phyloP scores from a whole-genome alignment of 2,797 vertebrate species.

The Scomberomorus guttatus region DNA sequence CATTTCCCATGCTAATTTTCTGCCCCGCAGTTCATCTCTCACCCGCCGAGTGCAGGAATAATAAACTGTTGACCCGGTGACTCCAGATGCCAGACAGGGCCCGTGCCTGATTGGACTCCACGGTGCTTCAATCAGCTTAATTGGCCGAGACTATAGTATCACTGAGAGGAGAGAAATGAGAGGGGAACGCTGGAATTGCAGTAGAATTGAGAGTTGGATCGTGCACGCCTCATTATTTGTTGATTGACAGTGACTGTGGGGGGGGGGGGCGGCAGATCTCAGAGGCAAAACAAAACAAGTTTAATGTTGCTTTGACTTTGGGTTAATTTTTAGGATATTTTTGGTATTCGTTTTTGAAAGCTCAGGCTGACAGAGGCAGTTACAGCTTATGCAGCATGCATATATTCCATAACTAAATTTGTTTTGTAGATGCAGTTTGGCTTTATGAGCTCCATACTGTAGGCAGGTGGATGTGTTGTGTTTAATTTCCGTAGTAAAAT shows the following conservation, averaged over 20 bases:
- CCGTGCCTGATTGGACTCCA: conserved; percentile 72
- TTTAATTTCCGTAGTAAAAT: conserved; percentile 26
- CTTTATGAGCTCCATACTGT: conserved; percentile 10
- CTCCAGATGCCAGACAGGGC: conserved; percentile 63
- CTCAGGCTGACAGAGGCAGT: background rate
- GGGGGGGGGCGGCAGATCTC: conserved; percentile 4
- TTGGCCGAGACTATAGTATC: conserved; percentile 66
- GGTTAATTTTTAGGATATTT: background rate
- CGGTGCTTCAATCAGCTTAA: conserved; percentile 70
- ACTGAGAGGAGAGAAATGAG: conserved; percentile 55
- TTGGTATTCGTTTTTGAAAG: conserved; percentile 3
- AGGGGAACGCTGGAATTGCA: conserved; percentile 37
- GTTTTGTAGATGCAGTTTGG: background rate
- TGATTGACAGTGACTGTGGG: conserved; percentile 53
- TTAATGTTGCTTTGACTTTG: conserved; percentile 21
- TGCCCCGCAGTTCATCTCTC: conserved; percentile 44
- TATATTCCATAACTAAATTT: conserved; percentile 4
- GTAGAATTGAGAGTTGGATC: conserved; percentile 23
- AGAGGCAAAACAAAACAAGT: conserved; percentile 44
- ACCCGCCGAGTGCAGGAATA: conserved; percentile 52
- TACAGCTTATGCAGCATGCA: conserved; percentile 2
- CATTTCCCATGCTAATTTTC: conserved; percentile 70
- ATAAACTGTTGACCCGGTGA: conserved; percentile 68
- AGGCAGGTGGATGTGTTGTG: conserved; percentile 21
- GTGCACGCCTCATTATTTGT: conserved; percentile 55